A percentile compares a stretch with the other conserved stretches of the same genome.
Evolutionary conservation across 2,797 vertebrate genomes (phyloP).

Genomic region (Sphaeramia orbicularis): DNA sequence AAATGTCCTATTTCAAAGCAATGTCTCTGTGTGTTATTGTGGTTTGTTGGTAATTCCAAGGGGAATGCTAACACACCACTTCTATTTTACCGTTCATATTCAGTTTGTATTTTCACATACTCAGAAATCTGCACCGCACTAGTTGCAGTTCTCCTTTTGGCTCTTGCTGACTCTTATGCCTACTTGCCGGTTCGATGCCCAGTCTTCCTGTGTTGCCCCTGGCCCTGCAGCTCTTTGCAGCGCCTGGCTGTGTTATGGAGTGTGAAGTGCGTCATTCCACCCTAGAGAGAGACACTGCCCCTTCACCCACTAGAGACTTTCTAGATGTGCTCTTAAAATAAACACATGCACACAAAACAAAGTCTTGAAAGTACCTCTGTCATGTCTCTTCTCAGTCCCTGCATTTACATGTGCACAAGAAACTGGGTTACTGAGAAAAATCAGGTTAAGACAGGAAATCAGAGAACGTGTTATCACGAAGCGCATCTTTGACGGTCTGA

Average conservation of each 20-base stretch:
- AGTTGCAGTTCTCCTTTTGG: constrained; percentile 55
- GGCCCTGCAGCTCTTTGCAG: constrained; percentile 31
- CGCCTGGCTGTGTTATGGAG: constrained; percentile 39
- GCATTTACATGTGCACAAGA: constrained; percentile 21
- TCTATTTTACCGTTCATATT: constrained; percentile 12
- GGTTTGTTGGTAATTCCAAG: constrained; percentile 9
- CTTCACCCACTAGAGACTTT: constrained; percentile 27
- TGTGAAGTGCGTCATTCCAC: constrained; percentile 72
- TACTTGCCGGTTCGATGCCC: constrained; percentile 28
- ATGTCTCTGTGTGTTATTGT: not conserved
- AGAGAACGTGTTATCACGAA: constrained; percentile 34
- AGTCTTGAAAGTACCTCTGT: not conserved
- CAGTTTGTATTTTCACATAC: constrained; percentile 25
- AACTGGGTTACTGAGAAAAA: constrained; percentile 43
- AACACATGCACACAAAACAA: constrained; percentile 24
- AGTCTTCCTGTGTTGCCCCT: constrained; percentile 25
- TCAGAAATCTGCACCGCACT: constrained; percentile 15
- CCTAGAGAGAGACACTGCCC: constrained; percentile 36
- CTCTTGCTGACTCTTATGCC: constrained; percentile 39
- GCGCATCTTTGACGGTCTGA: constrained; percentile 39
- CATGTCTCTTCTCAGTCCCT: constrained; percentile 5
- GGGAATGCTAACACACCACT: not conserved
- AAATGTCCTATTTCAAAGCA: no score
- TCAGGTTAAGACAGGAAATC: constrained; percentile 46
- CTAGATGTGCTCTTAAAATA: constrained; percentile 32